Evolutionary conservation across 2,797 vertebrate species (phyloP).

Genomic region (Cebuella pygmaea): DNA sequence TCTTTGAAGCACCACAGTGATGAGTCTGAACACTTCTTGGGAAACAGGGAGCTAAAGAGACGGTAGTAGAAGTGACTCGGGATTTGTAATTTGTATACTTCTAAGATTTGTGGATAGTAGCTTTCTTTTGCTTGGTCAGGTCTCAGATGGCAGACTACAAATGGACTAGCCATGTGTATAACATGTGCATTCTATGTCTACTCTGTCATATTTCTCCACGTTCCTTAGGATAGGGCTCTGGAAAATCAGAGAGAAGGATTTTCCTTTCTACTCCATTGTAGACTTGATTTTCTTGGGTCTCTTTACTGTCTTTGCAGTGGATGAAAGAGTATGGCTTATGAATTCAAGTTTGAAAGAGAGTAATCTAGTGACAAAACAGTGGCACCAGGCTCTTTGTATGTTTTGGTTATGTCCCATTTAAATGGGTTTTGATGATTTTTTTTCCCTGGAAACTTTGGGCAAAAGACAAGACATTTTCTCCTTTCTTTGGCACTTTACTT

Average conservation of each 20-base stretch:
- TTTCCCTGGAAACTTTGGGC: background rate
- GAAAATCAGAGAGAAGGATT: background rate
- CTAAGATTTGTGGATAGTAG: background rate
- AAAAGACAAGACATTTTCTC: background rate
- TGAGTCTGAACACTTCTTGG: background rate
- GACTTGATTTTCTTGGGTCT: background rate
- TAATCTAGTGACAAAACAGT: background rate
- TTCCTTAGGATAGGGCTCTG: background rate
- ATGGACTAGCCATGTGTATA: background rate
- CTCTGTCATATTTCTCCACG: background rate
- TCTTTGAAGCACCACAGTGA: background rate
- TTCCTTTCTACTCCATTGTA: background rate
- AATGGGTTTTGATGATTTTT: background rate
- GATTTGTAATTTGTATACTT: background rate
- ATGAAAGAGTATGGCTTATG: background rate
- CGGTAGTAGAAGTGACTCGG: background rate
- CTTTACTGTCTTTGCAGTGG: background rate
- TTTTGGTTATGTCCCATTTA: background rate
- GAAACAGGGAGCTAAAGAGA: background rate
- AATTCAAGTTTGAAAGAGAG: background rate
- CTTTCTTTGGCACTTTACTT: background rate
- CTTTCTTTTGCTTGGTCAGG: background rate
- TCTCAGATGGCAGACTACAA: background rate
- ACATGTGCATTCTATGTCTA: background rate
- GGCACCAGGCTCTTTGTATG: background rate